Conservation (phyloP, 2,888 invertebrate genomes). For the Actias luna region DNA sequence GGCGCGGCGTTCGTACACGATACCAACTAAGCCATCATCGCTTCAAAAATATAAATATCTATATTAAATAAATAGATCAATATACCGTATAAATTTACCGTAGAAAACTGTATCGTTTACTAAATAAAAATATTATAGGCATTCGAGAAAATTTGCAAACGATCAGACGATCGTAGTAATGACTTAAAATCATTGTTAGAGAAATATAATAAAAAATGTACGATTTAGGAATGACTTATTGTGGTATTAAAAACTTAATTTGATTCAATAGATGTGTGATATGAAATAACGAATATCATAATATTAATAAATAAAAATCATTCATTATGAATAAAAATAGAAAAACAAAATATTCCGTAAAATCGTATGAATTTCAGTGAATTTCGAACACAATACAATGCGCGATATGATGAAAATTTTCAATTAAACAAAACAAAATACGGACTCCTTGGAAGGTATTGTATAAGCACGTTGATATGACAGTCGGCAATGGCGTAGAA, state of each 20-base stretch:
- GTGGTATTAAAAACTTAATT: not conserved
- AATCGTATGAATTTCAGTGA: slow-evolving; percentile 20
- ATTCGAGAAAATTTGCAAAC: too few species aligned
- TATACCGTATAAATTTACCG: too few species aligned
- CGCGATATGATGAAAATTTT: slow-evolving; percentile 69
- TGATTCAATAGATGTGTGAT: too few species aligned
- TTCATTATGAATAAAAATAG: not conserved
- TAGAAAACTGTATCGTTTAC: not conserved
- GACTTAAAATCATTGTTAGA: too few species aligned
- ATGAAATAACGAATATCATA: not conserved
- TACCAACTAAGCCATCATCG: too few species aligned
- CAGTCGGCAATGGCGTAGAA: slow-evolving; percentile 42
- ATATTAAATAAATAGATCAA: too few species aligned
- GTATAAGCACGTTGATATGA: slow-evolving; percentile 45
- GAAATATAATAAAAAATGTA: too few species aligned
- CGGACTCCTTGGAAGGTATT: slow-evolving; percentile 49
- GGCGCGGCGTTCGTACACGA: too few species aligned
- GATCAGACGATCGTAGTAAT: too few species aligned
- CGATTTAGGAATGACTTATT: too few species aligned
- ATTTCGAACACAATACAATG: slow-evolving; percentile 51
- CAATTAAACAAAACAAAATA: slow-evolving; percentile 75
- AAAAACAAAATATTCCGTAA: not conserved
- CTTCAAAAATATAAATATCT: not conserved
- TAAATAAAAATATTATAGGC: too few species aligned
- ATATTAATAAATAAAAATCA: not conserved